These are phyloP conservation scores for Asarcornis scutulata DNA, from an alignment of 2,113 vertebrate species.

Conservation along the genomic window DNA sequence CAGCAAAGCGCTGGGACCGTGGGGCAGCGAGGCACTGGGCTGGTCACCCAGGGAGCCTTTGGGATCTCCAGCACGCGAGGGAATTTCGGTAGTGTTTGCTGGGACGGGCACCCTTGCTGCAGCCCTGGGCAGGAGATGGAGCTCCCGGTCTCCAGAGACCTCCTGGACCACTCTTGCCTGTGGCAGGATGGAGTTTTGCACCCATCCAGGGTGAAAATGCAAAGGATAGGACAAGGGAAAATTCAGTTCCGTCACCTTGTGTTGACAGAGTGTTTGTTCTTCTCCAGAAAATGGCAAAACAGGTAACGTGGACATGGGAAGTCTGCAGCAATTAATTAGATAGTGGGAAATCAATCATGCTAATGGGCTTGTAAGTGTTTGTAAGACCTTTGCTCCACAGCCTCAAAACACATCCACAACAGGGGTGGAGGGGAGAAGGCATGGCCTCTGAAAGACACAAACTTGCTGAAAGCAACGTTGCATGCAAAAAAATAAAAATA, in stretches of 20 bases:
- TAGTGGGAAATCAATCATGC: slow-evolving; percentile 39
- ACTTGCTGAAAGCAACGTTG: not conserved
- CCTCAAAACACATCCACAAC: not conserved
- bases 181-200: not conserved
- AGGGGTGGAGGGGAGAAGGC: not conserved
- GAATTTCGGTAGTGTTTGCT: not conserved
- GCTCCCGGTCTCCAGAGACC: not conserved
- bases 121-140: not conserved
- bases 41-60: not conserved
- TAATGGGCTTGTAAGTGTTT: not conserved
- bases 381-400: not conserved
- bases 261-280: not conserved
- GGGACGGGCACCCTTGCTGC: not conserved
- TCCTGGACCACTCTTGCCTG: not conserved
- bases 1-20: not conserved
- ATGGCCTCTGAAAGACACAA: not conserved
- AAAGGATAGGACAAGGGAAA: not conserved
- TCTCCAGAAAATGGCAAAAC: not conserved
- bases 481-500: not conserved
- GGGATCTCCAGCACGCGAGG: not conserved
- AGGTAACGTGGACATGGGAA: not conserved
- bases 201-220: not conserved
- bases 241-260: not conserved
- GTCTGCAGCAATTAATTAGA: slow-evolving; percentile 14
- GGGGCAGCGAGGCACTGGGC: not conserved